Base-by-base conservation (phyloP, 2,797 vertebrate genomes). In the Gouania willdenowi region DNA sequence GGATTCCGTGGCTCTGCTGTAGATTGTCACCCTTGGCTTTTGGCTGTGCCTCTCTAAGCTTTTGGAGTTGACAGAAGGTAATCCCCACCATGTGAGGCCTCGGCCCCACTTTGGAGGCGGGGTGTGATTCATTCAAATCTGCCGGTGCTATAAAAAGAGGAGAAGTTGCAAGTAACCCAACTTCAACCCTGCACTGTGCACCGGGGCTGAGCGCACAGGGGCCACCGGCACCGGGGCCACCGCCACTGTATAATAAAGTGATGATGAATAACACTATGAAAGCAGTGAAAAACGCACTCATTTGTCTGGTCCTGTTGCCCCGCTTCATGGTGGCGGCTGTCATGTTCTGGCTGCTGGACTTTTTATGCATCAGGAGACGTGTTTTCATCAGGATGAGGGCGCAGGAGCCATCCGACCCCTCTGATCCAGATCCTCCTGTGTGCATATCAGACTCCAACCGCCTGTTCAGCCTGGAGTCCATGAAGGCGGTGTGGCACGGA, bases 311-410 rank as follows among this genome's bases (percentile, higher is more conserved):
- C 16, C 83, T 98, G 57, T 86, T 97, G 79, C 95, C 95, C 42
- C 93, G 95, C 35, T 97, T 98, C 77, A 85, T 97, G 7, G 58
- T 92, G 84, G 92, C 94, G 21, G 96, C 93, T 28, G 72, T 93
- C 72, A 85, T 94, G 85, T 92, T 98, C 45, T 98, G 94, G 93
- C 88, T 97, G 11, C 90, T 98, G 13, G 96, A 98, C 79, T 95
- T 98, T 77, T 81, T 93, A 39, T 98, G 94, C 86, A 92, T 98
- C 63, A 86, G 95, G 49, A 94, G 92, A 74, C 89, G 88, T 73
- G 78, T 98, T 30, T 81, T 98, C 44, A 64, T 80, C 55, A 60
- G 77, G 62, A 56, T 85, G 74, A 72, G 55, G 28, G 75, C 73
- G 56, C 78, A 76, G 63, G 83, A 63, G 35, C 82, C 57, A 20